Conservation (phyloP, 2,888 invertebrate genomes). For the Thymelicus acteon region DNA sequence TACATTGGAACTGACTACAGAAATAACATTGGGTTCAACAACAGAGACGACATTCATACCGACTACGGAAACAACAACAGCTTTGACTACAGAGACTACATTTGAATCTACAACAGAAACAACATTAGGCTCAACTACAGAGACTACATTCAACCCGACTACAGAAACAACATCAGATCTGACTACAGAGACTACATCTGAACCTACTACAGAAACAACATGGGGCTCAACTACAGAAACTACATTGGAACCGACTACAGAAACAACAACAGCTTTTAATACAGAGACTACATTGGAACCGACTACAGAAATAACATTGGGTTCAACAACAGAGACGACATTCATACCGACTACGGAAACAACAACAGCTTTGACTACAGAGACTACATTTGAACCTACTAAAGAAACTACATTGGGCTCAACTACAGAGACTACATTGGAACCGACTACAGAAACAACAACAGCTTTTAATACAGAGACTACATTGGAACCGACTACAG, state of each 20-base stretch:
- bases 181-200: neutral
- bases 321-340: neutral
- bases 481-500: neutral
- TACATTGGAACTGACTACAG: neutral
- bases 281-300: neutral
- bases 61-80: neutral
- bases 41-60: neutral
- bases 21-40: neutral
- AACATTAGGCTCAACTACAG: neutral
- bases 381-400: neutral
- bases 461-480: neutral
- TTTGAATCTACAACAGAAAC: neutral
- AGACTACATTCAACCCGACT: neutral
- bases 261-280: no score
- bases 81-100: neutral
- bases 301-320: conserved; percentile 9
- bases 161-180: neutral
- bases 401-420: neutral
- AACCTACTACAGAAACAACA: neutral
- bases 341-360: neutral
- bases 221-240: neutral
- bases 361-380: neutral
- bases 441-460: neutral
- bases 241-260: no score
- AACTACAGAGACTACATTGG: neutral